phyloP scores from a whole-genome alignment of 1,140 invertebrate genomes.

The Bombyx mori region ASM3026992v2 NC_085107.1:9846501-9847000 shows the following conservation, averaged over 20 bases:
- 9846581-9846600: constrained; percentile 81
- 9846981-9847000: background rate
- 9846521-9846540: constrained; percentile 81
- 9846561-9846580: constrained; percentile 82
- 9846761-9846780: constrained; percentile 80
- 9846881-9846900: constrained; percentile 51
- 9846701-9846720: constrained; percentile 69
- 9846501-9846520: constrained; percentile 82
- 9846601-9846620: constrained; percentile 82
- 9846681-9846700: constrained; percentile 84
- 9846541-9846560: constrained; percentile 79
- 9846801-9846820: constrained; percentile 82
- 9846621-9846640: constrained; percentile 86
- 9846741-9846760: constrained; percentile 81
- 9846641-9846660: constrained; percentile 86
- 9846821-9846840: constrained; percentile 86
- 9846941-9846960: constrained; percentile 47
- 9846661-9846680: constrained; percentile 88
- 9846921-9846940: constrained; percentile 59
- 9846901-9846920: constrained; percentile 60
- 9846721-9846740: constrained; percentile 70
- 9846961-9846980: background rate
- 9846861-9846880: constrained; percentile 66
- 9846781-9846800: constrained; percentile 85
- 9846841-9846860: constrained; percentile 84